Evolutionary conservation across 2,113 vertebrate species (phyloP).

Genomic region (Hippocampus guttulatus): DNA sequence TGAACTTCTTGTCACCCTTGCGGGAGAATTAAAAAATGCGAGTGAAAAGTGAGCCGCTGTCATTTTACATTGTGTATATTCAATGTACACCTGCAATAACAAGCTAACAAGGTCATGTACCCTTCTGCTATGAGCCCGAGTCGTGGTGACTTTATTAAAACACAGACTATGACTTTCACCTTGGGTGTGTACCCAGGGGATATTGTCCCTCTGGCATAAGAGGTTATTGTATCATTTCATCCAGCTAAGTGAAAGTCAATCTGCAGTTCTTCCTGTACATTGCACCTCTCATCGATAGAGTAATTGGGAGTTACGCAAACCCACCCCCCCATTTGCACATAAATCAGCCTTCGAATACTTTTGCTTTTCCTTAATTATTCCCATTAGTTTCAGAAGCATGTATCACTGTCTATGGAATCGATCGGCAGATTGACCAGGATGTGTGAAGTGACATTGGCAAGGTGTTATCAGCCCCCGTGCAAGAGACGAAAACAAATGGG

Average conservation of each 20-base stretch:
- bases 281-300: conserved; percentile 10
- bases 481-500: conserved; percentile 17
- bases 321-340: conserved; percentile 38
- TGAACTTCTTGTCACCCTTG: too few relatives aligned
- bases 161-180: conserved; percentile 52
- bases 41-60: background rate
- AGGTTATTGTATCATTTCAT: conserved; percentile 50
- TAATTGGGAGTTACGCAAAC: conserved; percentile 26
- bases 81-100: background rate
- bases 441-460: conserved; percentile 41
- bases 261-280: conserved; percentile 22
- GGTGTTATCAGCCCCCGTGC: conserved; percentile 13
- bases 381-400: conserved; percentile 53
- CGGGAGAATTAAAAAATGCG: background rate
- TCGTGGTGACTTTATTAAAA: conserved; percentile 40
- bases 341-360: conserved; percentile 44
- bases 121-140: conserved; percentile 1
- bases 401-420: conserved; percentile 64
- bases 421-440: conserved; percentile 45
- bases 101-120: conserved; percentile 21
- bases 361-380: conserved; percentile 68
- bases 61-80: background rate
- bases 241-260: conserved; percentile 53
- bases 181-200: conserved; percentile 33
- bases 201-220: conserved; percentile 31